Percentiles rank a stretch among this genome's conserved stretches.
Conservation (phyloP, 1,140 invertebrate genomes). For the Nasonia longicornis region DNA sequence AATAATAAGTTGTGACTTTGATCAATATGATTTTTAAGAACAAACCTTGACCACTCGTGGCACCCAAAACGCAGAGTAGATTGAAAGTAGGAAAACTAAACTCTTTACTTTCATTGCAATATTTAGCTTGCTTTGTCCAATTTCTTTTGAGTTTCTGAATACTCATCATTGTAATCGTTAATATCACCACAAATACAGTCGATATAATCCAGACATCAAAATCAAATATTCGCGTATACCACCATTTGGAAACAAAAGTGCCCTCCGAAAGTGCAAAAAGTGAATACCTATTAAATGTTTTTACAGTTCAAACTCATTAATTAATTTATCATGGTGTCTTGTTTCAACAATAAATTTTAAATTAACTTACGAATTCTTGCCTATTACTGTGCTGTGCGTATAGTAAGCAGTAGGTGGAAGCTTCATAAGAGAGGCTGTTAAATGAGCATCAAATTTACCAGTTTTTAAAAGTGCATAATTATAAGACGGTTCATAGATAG, state of each 20-base stretch:
- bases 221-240: constrained; percentile 53
- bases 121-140: constrained; percentile 26
- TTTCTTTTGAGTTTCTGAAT: constrained; percentile 49
- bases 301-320: neutral
- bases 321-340: neutral
- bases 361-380: constrained; percentile 37
- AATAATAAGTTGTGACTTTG: neutral
- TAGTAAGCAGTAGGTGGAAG: constrained; percentile 24
- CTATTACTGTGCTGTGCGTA: constrained; percentile 38
- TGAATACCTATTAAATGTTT: constrained; percentile 45
- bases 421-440: constrained; percentile 28
- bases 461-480: constrained; percentile 23
- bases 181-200: constrained; percentile 41
- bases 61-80: constrained; percentile 50
- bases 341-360: neutral
- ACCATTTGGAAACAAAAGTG: constrained; percentile 48
- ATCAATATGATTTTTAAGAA: neutral
- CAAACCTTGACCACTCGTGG: constrained; percentile 55
- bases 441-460: constrained; percentile 20
- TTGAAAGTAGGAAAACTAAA: constrained; percentile 49
- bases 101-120: constrained; percentile 43
- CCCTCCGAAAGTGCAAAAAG: constrained; percentile 51
- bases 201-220: constrained; percentile 45
- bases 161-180: constrained; percentile 37
- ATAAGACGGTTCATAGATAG: constrained; percentile 9